Evolutionary conservation across 2,888 invertebrate species (phyloP), one percentile per base, ranked within the genome.

Genomic region (Odontocolon sp.): DNA sequence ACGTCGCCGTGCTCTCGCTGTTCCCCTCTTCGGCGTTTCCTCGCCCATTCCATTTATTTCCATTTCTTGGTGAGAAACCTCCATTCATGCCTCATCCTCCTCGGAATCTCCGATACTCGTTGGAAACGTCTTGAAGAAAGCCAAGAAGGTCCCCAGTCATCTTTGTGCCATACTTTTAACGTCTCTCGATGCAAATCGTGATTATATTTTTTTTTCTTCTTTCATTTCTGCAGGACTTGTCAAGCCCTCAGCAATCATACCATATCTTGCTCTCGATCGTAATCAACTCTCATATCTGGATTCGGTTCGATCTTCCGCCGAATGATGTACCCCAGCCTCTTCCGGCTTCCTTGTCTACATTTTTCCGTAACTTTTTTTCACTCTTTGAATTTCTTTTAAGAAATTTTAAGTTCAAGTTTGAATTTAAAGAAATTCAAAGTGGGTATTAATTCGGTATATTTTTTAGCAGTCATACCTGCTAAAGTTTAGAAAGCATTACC

Each of bases 101-200:
- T 42, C 50, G 64, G 57, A 76, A 63, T 66, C 63, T 72, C 57
- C 21, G 57, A 57, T 59, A 56, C 45, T 56, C 67, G 50, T 67
- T 50, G 57, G 47, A 36, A 68, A 68, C 23, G 47, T 33, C 18
- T 26, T 23, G 33, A 63, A 21, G 47, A 28, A 63, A 63, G 47
- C 33, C 47, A 47, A 3, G 11, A 2, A 21, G 21, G 23, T 18
- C 18, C 31, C 28, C 33, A 52, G 16, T 54, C 77, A 56, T 82
- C 69, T 74, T 79, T 71, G 64, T 69, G 42, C 56, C 45, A 52
- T 72, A 45, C 47, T 66, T 82, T 74, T 81, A 82, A 81, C 69
- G 79, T 79, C 72, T 72, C 47, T 63, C 47, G 71, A 79, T 78
- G 76, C 50, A 79, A 80, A 80, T 80, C 82, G 71, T 75, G 59